These are phyloP conservation scores for Siphamia tubifer DNA, from an alignment of 2,113 vertebrate genomes.

Conservation along the genomic window DNA sequence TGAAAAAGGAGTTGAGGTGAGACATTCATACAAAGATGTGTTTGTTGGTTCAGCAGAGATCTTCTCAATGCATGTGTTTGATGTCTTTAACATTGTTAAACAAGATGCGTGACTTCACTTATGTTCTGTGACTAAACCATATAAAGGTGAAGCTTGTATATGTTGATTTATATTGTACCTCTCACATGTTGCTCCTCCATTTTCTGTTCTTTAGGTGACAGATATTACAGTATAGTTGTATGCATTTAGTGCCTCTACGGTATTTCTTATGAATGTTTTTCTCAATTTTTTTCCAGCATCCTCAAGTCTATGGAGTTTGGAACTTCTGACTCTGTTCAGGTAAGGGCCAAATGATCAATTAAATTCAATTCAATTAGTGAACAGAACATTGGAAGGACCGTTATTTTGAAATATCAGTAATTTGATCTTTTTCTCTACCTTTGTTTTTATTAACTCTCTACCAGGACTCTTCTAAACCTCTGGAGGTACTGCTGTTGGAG, in stretches of 20 bases:
- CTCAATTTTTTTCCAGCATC: slow-evolving; percentile 83
- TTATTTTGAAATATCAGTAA: not conserved
- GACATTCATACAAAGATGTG: slow-evolving; percentile 27
- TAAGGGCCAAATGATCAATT: slow-evolving; percentile 69
- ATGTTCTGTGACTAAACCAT: slow-evolving; percentile 19
- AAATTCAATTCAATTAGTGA: not conserved
- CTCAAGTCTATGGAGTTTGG: slow-evolving; percentile 98
- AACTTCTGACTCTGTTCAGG: slow-evolving; percentile 89
- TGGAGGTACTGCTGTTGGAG: slow-evolving; percentile 96
- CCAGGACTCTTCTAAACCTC: slow-evolving; percentile 90
- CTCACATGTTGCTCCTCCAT: not conserved
- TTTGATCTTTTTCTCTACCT: not conserved
- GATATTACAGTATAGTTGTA: not conserved
- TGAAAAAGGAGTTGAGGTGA: slow-evolving; percentile 98
- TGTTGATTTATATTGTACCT: not conserved
- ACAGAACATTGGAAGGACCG: not conserved
- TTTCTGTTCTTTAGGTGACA: slow-evolving; percentile 19
- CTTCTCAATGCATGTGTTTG: slow-evolving; percentile 29
- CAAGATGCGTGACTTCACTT: slow-evolving; percentile 31
- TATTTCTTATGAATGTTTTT: not conserved
- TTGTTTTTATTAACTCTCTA: not conserved
- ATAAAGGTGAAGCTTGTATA: slow-evolving; percentile 13
- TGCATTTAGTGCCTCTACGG: not conserved
- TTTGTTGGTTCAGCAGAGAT: not conserved
- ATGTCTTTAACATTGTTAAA: slow-evolving; percentile 37